Evolutionary conservation across 2,888 invertebrate species (phyloP), one percentile per base, ranked within the genome.

Genomic region (Spialia ferax): DNA sequence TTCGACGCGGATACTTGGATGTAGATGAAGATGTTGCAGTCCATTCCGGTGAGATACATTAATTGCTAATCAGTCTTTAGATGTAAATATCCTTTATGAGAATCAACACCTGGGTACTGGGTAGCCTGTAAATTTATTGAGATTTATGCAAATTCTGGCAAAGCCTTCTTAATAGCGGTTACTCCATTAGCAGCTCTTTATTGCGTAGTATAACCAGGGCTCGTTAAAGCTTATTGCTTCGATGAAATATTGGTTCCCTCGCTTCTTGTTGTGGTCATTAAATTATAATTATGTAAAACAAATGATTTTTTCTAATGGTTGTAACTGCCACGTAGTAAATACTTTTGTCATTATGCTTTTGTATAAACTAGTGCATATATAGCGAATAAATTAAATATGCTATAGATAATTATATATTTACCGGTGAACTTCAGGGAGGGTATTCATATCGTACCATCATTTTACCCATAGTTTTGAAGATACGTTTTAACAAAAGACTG

Each of bases 11-110:
- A 71, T 94, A 92, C 72, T 88, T 94, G 74, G 95, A 95, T 77
- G 95, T 94, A 13, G 96, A 96, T 75, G 96, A 96, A 78, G 96
- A 96, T 75, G 96, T 95, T 71, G 96, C 95, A 72, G 94, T 96
- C 77, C 96, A 96, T 93, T 96, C 96, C 79, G 96, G 96, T 96
- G 94, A 94, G 91, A 73, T 67, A 63, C 56, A 23, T 22, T 18
- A 4, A 48, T 10, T 1, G 10, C 18, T 45, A 10, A 45, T 18
- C 45, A 45, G 18, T 10, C 1, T 1, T 45, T 18, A 18, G 2
- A 2, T 18, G 6, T 42, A 42, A 42, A 42, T 42, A 10, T 42
- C 15, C 15, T 42, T 15, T 7, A 42, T n/a, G n/a, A n/a, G n/a
- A n/a, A n/a, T n/a, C 10, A 42, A 42, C 6, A 15, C 1, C 6